Evolutionary conservation across 2,888 invertebrate species (phyloP).

Genomic region (Ariolimax columbianus): DNA sequence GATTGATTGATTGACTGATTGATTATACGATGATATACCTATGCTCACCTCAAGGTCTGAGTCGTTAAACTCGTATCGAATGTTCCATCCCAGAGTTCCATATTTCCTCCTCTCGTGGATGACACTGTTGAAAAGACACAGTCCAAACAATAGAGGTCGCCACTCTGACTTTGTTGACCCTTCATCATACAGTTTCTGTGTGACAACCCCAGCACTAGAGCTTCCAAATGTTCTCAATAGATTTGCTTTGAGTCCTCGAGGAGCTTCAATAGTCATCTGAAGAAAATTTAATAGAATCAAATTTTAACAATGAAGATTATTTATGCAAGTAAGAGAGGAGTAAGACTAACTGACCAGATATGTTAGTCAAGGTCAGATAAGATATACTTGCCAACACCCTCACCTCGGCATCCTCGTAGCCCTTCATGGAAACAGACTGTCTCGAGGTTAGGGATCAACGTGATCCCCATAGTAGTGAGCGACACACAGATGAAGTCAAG

Average conservation of each 20-base stretch:
- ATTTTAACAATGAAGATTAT: too few species aligned
- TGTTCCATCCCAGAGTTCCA: constrained; percentile 78
- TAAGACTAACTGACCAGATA: too few species aligned
- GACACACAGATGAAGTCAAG: too few species aligned
- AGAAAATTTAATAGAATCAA: constrained; percentile 2
- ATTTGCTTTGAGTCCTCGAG: constrained; percentile 77
- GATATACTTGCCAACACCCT: too few species aligned
- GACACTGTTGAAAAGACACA: constrained; percentile 78
- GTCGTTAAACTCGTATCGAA: constrained; percentile 79
- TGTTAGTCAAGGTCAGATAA: too few species aligned
- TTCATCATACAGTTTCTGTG: constrained; percentile 73
- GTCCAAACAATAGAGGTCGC: constrained; percentile 76
- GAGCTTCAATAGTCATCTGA: constrained; percentile 78
- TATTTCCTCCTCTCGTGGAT: constrained; percentile 79
- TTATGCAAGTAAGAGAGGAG: too few species aligned
- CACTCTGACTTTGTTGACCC: constrained; percentile 63
- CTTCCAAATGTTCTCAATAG: constrained; percentile 75
- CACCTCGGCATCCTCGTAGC: too few species aligned
- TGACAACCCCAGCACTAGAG: constrained; percentile 73
- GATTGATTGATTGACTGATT: too few species aligned
- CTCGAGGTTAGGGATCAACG: too few species aligned
- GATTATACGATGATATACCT: too few species aligned
- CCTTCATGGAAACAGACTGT: too few species aligned
- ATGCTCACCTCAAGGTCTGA: constrained; percentile 77
- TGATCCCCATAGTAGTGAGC: too few species aligned